Conservation (phyloP, 1,140 invertebrate species). For the Pseudomyrmex flavicornis region DNA sequence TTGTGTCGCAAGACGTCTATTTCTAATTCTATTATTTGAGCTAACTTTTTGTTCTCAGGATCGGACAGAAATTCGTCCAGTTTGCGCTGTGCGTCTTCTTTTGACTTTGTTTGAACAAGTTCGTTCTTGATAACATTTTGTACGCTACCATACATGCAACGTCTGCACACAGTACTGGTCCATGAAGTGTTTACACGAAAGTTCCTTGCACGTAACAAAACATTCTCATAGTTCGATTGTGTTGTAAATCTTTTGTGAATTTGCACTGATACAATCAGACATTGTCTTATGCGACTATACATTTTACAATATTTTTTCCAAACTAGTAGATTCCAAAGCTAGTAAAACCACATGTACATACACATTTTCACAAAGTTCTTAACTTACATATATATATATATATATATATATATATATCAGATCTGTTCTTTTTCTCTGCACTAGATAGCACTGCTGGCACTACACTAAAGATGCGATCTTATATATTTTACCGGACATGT, state of each 20-base stretch:
- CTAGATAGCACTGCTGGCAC: too few relatives aligned
- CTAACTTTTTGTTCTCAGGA: not conserved
- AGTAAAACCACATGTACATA: too few relatives aligned
- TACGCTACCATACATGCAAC: not conserved
- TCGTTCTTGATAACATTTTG: not conserved
- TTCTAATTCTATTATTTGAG: conserved; percentile 53
- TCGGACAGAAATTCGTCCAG: not conserved
- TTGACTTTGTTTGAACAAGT: not conserved
- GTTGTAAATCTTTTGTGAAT: not conserved
- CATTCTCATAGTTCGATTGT: not conserved
- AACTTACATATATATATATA: too few relatives aligned
- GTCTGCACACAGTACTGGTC: not conserved
- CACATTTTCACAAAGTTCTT: too few relatives aligned
- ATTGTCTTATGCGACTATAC: conserved; percentile 8
- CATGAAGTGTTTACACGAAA: not conserved
- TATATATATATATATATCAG: too few relatives aligned
- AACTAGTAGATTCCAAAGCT: too few relatives aligned
- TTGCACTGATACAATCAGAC: not conserved
- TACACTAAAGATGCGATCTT: too few relatives aligned
- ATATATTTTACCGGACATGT: too few relatives aligned
- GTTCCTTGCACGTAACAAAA: too few relatives aligned
- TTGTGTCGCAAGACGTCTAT: not conserved
- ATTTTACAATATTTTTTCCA: not conserved
- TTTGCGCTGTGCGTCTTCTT: not conserved
- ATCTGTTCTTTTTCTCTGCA: too few relatives aligned